Evolutionary conservation across 2,113 vertebrate genomes (phyloP), one percentile per base, ranked within the genome.

Genomic region (Petroica traversi): DNA sequence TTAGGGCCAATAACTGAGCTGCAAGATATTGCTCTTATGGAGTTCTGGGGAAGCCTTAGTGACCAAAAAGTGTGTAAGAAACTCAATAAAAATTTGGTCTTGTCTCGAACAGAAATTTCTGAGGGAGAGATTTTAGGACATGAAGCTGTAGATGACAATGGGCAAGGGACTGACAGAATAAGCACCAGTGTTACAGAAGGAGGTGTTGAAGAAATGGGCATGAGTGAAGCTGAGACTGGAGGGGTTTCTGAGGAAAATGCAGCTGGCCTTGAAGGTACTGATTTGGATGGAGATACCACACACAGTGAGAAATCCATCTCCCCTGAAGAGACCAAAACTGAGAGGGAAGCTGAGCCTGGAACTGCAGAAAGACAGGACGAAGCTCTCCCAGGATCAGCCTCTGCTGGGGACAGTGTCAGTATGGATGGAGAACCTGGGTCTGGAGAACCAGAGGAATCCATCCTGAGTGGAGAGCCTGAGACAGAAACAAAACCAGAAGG

Each of bases 1-100:
- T 86, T 92, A 98, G 98, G 98, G 98, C 98, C 98, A 51, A 78
- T 98, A 29, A 57, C 93, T 82, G 97, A 98, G 67, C 93, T 98
- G 92, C 97, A 96, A 69, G 98, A 98, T 49, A 97, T 97, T 75
- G 75, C 96, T 7, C 89, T 97, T 28, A 7, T 5, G 24, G 96
- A 96, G 85, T 97, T 98, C 71, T 98, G 98, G 97, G 97, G 97
- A 91, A 92, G 96, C 48, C 88, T 91, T 89, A 89, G 68, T 62
- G 86, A 89, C n/a, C 89, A 93, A n/a, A 78, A 92, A 23, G 79
- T 85, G 76, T 91, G 59, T 68, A 95, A 97, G 90, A 85, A 92
- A 26, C 66, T 20, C 41, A 22, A 43, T 80, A 48, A 66, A 26
- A 75, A 62, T 36, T 28, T 63, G 52, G 2, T 43, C 16, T 61